phyloP scores from a whole-genome alignment of 2,888 invertebrate species.

The Acanthosoma haemorrhoidale region DNA sequence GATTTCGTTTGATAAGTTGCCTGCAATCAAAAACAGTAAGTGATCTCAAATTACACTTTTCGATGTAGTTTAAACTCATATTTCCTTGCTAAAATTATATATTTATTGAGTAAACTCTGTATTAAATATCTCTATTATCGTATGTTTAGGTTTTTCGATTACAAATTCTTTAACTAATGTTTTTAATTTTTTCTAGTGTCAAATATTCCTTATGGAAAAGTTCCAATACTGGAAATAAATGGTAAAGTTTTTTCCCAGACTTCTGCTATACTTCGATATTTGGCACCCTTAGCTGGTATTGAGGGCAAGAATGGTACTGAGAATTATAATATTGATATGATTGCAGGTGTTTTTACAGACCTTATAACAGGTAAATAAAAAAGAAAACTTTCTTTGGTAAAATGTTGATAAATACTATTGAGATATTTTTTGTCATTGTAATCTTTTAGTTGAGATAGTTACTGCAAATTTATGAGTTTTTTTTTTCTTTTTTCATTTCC shows the following conservation, averaged over 20 bases:
- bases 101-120: too few relatives aligned
- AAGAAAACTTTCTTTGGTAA: too few relatives aligned
- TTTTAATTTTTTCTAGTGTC: slow-evolving; percentile 3
- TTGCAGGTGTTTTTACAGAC: slow-evolving; percentile 56
- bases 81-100: too few relatives aligned
- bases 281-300: slow-evolving; percentile 45
- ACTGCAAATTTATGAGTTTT: too few relatives aligned
- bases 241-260: neutral
- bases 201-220: slow-evolving; percentile 5
- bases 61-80: too few relatives aligned
- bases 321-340: slow-evolving; percentile 56
- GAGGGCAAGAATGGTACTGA: slow-evolving; percentile 54
- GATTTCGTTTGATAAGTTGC: neutral
- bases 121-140: too few relatives aligned
- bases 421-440: too few relatives aligned
- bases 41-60: too few relatives aligned
- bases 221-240: slow-evolving; percentile 14
- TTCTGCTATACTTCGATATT: neutral
- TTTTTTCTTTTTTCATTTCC: too few relatives aligned
- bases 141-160: neutral
- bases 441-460: too few relatives aligned
- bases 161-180: neutral
- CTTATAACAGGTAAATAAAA: slow-evolving; percentile 51
- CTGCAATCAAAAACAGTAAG: neutral
- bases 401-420: too few relatives aligned